Evolutionary conservation across 1,140 invertebrate genomes (phyloP).

Genomic region (Heliconius melpomene): DNA sequence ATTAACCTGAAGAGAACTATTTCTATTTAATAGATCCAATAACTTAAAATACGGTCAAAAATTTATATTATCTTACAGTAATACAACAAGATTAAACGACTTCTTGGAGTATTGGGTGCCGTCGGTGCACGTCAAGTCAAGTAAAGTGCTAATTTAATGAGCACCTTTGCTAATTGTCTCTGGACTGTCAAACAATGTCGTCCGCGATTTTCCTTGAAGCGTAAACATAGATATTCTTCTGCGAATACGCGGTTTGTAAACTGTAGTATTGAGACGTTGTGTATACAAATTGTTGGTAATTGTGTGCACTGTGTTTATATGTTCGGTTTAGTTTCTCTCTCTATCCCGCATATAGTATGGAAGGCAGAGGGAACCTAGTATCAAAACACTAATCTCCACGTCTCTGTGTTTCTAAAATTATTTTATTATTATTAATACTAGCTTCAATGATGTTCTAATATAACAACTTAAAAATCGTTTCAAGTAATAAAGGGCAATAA

Average conservation of each 20-base stretch:
- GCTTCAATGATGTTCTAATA: neutral
- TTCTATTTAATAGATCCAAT: too few species aligned
- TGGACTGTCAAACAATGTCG: neutral
- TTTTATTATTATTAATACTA: neutral
- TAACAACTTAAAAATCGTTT: neutral
- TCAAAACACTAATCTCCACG: too few species aligned
- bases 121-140: neutral
- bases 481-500: neutral
- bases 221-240: neutral
- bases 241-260: neutral
- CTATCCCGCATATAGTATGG: neutral
- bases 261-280: constrained; percentile 1
- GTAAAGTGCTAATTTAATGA: neutral
- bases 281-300: neutral
- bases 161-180: neutral
- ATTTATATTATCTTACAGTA: too few species aligned
- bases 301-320: neutral
- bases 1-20: too few species aligned
- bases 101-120: too few species aligned
- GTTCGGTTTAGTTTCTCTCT: neutral
- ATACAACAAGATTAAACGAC: too few species aligned
- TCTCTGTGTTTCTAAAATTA: too few species aligned
- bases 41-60: too few species aligned
- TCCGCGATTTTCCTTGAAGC: neutral
- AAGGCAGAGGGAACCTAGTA: too few species aligned